Conservation (phyloP, 2,888 invertebrate genomes). For the Cancer borealis region DNA sequence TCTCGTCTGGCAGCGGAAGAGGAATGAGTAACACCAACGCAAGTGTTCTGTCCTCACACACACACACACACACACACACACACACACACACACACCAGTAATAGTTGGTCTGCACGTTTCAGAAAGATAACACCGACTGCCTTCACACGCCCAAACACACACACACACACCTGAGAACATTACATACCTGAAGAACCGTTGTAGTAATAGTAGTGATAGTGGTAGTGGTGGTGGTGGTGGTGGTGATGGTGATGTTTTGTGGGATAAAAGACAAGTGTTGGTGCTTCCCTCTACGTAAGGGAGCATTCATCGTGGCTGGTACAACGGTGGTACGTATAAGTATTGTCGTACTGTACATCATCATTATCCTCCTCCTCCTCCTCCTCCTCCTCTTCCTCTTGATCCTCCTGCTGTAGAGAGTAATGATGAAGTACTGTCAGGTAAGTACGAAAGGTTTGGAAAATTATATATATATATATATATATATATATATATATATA, state of each 20-base stretch:
- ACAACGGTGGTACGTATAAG: background rate
- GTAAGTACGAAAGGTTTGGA: too few species aligned
- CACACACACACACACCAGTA: background rate
- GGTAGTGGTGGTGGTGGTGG: background rate
- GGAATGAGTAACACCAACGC: background rate
- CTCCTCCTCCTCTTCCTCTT: background rate
- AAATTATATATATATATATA: constrained; percentile 6
- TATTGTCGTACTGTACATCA: background rate
- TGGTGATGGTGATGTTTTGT: background rate
- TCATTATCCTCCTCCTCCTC: too few species aligned
- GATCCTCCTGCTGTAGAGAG: too few species aligned
- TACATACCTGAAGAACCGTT: background rate
- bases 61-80: constrained; percentile 12
- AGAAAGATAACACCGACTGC: background rate
- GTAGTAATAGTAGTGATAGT: background rate
- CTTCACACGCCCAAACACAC: background rate
- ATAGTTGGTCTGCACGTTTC: background rate
- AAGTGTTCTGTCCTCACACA: background rate
- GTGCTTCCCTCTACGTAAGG: background rate
- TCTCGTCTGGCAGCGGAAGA: constrained; percentile 20
- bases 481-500: constrained; percentile 50
- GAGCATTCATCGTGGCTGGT: background rate
- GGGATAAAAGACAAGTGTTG: background rate
- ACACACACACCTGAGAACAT: background rate
- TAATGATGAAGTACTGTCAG: too few species aligned